Evolutionary conservation across 2,113 vertebrate species (phyloP), one percentile per base, ranked within the genome.

Genomic region (Crotophaga sulcirostris): DNA sequence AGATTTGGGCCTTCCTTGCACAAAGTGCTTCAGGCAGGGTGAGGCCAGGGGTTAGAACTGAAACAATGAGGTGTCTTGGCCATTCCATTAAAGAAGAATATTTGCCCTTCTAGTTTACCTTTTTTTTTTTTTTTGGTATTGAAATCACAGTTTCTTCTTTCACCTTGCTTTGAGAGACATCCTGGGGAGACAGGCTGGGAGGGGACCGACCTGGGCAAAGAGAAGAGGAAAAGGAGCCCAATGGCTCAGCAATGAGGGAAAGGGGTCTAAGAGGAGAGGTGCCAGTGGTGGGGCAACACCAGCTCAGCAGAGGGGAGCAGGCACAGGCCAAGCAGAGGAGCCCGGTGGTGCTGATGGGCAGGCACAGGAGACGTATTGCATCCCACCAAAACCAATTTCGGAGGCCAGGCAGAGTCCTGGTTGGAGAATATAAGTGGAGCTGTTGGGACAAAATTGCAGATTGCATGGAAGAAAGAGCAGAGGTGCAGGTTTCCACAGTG

Each of bases 351-450:
- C 38, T 4, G 33, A 38, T 8, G 18, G 33, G 40, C 60, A 9
- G 9, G 38, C 3, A 3, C 49, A 62, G 47, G 34, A 62, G 29
- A 18, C 26, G 56, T 17, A 1, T 29, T 24, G 31, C 51, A 38
- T 38, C 69, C 36, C 60, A 21, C 25, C 1, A 0, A 23, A 25
- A 25, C 23, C 1, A 4, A 14, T 26, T 63, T 14, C 1, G 2
- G 44, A 20, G 33, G 21, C 36, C 54, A 69, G 36, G 31, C 21
- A 36, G 33, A 42, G 13, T 38, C 31, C 44, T 33, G 51, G 33
- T 16, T 13, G 52, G 28, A 36, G 44, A 40, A 25, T 4, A 9
- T 19, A 16, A 18, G 40, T 5, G 25, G 29, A 47, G 70, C 26
- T 16, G 49, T 40, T 1, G 4, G 36, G 64, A 58, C 64, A 42